Base-by-base conservation (phyloP, 1,140 invertebrate genomes). In the Epicauta chinensis region DNA sequence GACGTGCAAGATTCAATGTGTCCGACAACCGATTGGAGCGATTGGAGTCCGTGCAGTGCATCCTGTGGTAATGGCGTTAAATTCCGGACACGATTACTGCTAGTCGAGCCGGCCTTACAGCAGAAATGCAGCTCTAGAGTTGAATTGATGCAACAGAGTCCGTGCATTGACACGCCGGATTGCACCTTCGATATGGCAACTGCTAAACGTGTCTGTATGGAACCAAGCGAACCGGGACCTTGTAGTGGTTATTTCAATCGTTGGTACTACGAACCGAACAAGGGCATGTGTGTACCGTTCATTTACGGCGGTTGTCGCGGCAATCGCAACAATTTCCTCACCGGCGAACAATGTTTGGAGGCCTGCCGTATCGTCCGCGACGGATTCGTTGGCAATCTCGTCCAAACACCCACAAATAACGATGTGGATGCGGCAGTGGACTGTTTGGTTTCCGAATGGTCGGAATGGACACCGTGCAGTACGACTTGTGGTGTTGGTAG, bases 311-410 rank as follows among this genome's bases (percentile, higher is more conserved):
- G 93, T 36, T 97, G 94, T 65, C 77, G 85, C 34, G 90, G 90
- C n/a, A 93, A 89, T 69, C 78, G 79, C 60, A 95, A 95, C 69
- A 93, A 93, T 72, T 95, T 93, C 73, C 72, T 85, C 44, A 84
- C 81, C 2, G 76, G 80, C 32, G 76, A 83, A 23, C 88, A 93
- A 61, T 94, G 91, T 65, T 77, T 77, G 36, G 76, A 77, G 51
- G 81, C 81, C n/a, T 94, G 91, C 58, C 67, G 71, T 4, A 69
- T 78, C 14, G 72, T 84, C 14, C 74, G 76, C 50, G 76, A 77
- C 77, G 53, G 9, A n/a, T n/a, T 16, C 31, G 7, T 12, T 3
- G 23, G 3, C 13, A 15, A 30, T 30, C 31, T 43, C 5, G 23
- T 23, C 17, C 29, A 30, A 3, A 13, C 12, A 14, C 11, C 12